Conservation (phyloP, 1,140 invertebrate genomes). For the Homalodisca vitripennis region DNA sequence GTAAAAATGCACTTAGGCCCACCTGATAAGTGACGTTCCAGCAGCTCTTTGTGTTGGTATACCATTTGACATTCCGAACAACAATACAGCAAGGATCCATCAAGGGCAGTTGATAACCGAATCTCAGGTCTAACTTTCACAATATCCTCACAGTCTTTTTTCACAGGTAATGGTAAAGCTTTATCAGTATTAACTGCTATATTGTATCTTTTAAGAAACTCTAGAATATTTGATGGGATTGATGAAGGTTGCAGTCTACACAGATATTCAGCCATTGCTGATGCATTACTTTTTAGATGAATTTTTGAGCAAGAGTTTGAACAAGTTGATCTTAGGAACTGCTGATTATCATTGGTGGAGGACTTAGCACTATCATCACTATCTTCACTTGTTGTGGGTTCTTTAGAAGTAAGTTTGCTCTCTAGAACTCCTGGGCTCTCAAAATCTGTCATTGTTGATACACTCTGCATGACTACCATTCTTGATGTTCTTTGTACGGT, state of each 20-base stretch:
- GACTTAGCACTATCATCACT: slow-evolving; percentile 25
- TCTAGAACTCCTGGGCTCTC: not conserved
- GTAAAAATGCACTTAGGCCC: not conserved
- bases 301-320: slow-evolving; percentile 24
- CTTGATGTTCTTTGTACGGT: slow-evolving; percentile 1
- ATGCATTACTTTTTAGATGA: slow-evolving; percentile 7
- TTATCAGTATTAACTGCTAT: slow-evolving; percentile 48
- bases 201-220: slow-evolving; percentile 73
- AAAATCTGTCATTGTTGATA: slow-evolving; percentile 24
- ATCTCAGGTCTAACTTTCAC: slow-evolving; percentile 66
- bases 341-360: too few species aligned
- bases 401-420: slow-evolving; percentile 2
- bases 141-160: slow-evolving; percentile 55
- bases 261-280: slow-evolving; percentile 74
- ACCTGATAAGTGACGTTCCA: slow-evolving; percentile 67
- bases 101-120: slow-evolving; percentile 63
- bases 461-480: slow-evolving; percentile 4
- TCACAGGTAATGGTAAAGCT: not conserved
- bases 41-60: slow-evolving; percentile 67
- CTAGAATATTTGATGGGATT: slow-evolving; percentile 70
- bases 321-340: not conserved
- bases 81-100: slow-evolving; percentile 67
- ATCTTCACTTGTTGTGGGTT: slow-evolving; percentile 7
- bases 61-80: slow-evolving; percentile 74
- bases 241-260: slow-evolving; percentile 70